A percentile compares a stretch with the other conserved stretches of the same genome.
These are phyloP conservation scores for Goniozus legneri DNA, from an alignment of 1,140 invertebrate genomes.

Conservation along the genomic window DNA sequence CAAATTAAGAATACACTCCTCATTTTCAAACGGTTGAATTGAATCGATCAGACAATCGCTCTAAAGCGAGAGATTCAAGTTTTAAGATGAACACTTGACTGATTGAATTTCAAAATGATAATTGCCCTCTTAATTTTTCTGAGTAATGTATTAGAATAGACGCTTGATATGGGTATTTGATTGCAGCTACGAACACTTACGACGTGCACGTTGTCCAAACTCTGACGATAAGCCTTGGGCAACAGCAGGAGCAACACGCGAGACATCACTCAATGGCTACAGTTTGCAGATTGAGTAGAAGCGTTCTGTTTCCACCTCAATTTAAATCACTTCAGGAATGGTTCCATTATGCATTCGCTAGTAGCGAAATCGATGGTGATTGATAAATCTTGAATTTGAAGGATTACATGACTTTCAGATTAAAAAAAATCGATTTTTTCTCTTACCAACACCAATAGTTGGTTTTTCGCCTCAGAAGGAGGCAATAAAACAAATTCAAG, in stretches of 20 bases:
- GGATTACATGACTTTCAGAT: background rate
- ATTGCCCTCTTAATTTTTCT: no score
- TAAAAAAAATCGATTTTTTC: background rate
- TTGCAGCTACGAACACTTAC: constrained; percentile 40
- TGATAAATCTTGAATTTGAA: background rate
- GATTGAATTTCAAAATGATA: no score
- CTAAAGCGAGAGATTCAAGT: no score
- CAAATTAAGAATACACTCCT: background rate
- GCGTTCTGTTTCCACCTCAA: constrained; percentile 90
- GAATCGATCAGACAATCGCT: no score
- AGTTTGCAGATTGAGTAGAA: constrained; percentile 86
- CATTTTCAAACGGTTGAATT: no score
- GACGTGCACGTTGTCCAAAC: constrained; percentile 79
- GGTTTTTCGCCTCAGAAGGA: no score
- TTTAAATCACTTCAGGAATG: constrained; percentile 92
- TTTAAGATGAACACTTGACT: no score
- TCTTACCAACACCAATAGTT: no score
- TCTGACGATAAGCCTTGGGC: constrained; percentile 84
- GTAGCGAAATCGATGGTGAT: constrained; percentile 88
- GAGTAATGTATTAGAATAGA: background rate
- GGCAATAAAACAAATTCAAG: no score
- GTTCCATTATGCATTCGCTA: constrained; percentile 95
- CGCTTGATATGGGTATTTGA: constrained; percentile 9
- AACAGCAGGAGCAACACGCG: constrained; percentile 63
- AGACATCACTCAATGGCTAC: constrained; percentile 86